These are phyloP conservation scores for Drosophila seguyi DNA, from an alignment of 1,140 invertebrate genomes.

Conservation along the genomic window DNA sequence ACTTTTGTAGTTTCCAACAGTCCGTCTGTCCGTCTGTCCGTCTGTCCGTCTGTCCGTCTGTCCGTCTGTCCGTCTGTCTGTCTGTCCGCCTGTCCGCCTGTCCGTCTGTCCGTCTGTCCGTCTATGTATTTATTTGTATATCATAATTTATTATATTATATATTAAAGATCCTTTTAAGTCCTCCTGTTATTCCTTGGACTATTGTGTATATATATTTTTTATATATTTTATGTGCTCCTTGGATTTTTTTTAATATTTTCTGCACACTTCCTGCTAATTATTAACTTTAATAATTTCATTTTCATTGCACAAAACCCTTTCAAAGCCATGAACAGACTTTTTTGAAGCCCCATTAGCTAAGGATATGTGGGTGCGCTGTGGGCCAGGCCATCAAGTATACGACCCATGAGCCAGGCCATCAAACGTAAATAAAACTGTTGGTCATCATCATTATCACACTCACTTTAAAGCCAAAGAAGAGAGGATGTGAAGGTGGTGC, in stretches of 20 bases:
- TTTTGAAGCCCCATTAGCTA: background rate
- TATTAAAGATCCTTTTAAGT: background rate
- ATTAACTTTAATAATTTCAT: background rate
- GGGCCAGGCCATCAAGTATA: slow-evolving; percentile 8
- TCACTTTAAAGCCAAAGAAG: slow-evolving; percentile 13
- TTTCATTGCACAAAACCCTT: background rate
- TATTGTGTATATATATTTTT: background rate
- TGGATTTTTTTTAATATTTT: background rate
- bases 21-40: too few species aligned
- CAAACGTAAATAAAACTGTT: slow-evolving; percentile 40
- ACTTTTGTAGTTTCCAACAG: too few species aligned
- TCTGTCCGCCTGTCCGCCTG: too few species aligned
- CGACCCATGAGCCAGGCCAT: background rate
- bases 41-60: too few species aligned
- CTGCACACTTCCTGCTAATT: background rate
- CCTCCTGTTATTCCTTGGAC: background rate
- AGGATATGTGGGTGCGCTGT: background rate
- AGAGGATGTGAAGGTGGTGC: background rate
- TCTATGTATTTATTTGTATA: background rate
- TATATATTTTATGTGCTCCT: background rate
- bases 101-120: too few species aligned
- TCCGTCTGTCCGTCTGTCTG: too few species aligned
- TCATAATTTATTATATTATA: background rate
- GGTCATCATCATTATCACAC: slow-evolving; percentile 43
- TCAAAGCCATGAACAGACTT: background rate